Evolutionary conservation across 2,797 vertebrate genomes (phyloP), one percentile per base, ranked within the genome.

Genomic region (Gadopsis marmoratus): DNA sequence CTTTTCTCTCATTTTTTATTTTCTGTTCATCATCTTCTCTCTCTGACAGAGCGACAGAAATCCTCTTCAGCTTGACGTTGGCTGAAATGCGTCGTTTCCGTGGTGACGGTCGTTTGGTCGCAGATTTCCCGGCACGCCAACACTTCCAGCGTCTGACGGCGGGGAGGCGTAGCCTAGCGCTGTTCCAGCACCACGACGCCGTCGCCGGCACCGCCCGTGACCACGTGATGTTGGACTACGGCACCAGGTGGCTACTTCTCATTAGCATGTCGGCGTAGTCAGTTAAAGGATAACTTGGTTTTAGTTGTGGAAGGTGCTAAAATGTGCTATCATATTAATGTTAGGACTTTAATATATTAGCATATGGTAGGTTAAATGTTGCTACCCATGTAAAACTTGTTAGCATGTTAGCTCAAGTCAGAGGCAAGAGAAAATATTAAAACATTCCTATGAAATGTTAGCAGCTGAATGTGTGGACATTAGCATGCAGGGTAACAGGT

Each of bases 151-250:
- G 89, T 11, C 90, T 99, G 83, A 96, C 92, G 37, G 93, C 92
- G 35, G 96, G 95, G 65, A 95, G 97, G 78, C 95, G 95, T 62
- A 97, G 93, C 85, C 81, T 98, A 41, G 97, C 94, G 10, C 93
- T 99, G 2, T 99, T 99, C 87, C 97, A 99, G 78, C 97, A 99
- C 82, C 97, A 99, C 16, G 97, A 99, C 45, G 97, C 96, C 2
- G 95, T 99, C 70, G 92, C 97, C 12, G 97, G 97, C 82, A 99
- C 97, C 0, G 88, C 95, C 12, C 97, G 97, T 66, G 97, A 98
- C 29, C 96, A 95, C 78, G 97, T 99, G 7, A 96, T 97, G 68
- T 92, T 96, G 13, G 97, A 99, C 93, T 99, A 99, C 72, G 97
- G 97, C 45, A 97, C 93, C 79, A 98, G 97, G 97, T 93, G n/a